These are phyloP conservation scores for Chloropsis cyanopogon DNA, from an alignment of 2,113 vertebrate species.

Conservation along the genomic window DNA sequence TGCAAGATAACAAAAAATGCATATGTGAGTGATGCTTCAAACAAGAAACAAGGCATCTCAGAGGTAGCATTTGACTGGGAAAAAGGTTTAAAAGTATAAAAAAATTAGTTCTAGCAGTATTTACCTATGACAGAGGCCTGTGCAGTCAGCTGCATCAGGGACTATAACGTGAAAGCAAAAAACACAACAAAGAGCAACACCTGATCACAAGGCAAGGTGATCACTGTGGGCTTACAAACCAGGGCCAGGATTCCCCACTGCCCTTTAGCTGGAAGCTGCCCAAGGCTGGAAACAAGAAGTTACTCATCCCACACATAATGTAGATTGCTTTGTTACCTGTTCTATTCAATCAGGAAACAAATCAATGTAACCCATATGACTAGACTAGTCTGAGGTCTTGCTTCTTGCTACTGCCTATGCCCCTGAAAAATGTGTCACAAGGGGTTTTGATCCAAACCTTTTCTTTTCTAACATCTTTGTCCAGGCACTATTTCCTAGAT, in stretches of 20 bases:
- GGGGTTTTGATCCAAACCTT: neutral
- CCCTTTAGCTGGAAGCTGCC: neutral
- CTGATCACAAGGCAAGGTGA: neutral
- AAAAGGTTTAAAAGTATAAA: neutral
- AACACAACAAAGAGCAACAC: neutral
- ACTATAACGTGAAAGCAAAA: neutral
- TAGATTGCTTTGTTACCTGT: neutral
- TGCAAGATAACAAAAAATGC: neutral
- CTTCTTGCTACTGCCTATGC: neutral
- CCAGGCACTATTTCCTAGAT: neutral
- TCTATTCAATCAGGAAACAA: neutral
- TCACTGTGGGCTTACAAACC: neutral
- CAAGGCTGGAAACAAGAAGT: neutral
- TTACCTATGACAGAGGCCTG: neutral
- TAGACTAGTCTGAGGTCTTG: neutral
- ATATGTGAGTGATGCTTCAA: neutral
- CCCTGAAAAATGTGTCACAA: neutral
- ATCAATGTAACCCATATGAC: neutral
- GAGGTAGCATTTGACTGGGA: neutral
- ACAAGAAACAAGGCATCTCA: neutral
- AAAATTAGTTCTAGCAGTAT: neutral
- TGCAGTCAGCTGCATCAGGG: neutral
- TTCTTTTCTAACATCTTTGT: neutral
- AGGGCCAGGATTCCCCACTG: neutral
- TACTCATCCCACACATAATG: neutral